These are phyloP conservation scores for Sinelater perroti DNA, from an alignment of 2,888 invertebrate genomes.

Conservation along the genomic window DNA sequence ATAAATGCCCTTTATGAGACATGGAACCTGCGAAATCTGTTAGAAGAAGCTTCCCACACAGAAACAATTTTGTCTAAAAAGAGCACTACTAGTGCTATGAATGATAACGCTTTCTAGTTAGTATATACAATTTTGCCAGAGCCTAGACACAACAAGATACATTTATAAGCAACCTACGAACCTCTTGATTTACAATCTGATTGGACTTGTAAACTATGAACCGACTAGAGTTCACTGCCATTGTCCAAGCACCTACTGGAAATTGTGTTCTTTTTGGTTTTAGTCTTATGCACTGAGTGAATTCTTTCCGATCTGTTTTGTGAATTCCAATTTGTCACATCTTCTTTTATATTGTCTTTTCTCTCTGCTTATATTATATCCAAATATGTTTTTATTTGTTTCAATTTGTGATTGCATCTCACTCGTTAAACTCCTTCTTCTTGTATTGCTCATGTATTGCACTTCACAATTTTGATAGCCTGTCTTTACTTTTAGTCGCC, in stretches of 20 bases:
- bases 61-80: constrained; percentile 91
- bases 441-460: too few relatives aligned
- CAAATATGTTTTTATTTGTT: too few relatives aligned
- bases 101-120: constrained; percentile 87
- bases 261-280: constrained; percentile 95
- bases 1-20: constrained; percentile 90
- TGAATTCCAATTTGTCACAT: too few relatives aligned
- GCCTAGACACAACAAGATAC: constrained; percentile 79
- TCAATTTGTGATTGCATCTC: too few relatives aligned
- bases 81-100: constrained; percentile 91
- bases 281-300: too few relatives aligned
- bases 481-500: too few relatives aligned
- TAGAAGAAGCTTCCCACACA: constrained; percentile 93
- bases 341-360: too few relatives aligned
- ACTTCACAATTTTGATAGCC: too few relatives aligned
- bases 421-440: too few relatives aligned
- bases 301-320: too few relatives aligned
- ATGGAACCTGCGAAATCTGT: constrained; percentile 85
- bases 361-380: too few relatives aligned
- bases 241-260: constrained; percentile 80
- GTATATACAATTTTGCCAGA: constrained; percentile 76
- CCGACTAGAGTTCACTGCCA: constrained; percentile 95
- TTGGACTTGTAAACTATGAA: constrained; percentile 91
- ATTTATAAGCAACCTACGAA: constrained; percentile 54
- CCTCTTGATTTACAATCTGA: constrained; percentile 76